Conservation (phyloP, 2,888 invertebrate species). For the Drosophila subquinaria region DNA sequence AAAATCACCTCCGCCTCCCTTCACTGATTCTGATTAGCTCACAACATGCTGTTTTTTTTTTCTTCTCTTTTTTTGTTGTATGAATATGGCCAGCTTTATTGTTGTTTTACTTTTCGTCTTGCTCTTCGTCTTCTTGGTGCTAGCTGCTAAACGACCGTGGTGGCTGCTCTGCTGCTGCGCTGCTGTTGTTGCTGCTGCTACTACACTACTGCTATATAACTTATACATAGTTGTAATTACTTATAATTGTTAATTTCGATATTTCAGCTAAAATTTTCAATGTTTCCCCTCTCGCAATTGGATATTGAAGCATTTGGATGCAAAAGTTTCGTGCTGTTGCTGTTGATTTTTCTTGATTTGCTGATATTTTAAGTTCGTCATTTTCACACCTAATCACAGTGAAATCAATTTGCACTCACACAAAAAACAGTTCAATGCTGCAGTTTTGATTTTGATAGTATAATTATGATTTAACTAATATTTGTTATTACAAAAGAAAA, state of each 20-base stretch:
- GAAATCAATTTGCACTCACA: conserved; percentile 52
- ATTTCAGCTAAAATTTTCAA: conserved; percentile 26
- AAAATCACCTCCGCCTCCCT: conserved; percentile 41
- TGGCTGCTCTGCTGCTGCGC: conserved; percentile 55
- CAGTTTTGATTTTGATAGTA: conserved; percentile 39
- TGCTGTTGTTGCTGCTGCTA: conserved; percentile 31
- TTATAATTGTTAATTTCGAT: conserved; percentile 52
- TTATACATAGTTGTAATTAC: conserved; percentile 58
- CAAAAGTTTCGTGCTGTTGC: conserved; percentile 39
- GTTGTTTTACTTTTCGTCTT: conserved; percentile 64
- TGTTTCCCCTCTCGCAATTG: conserved; percentile 22
- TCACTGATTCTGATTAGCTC: conserved; percentile 69
- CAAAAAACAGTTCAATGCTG: conserved; percentile 31
- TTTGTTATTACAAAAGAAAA: conserved; percentile 61
- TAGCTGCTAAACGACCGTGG: conserved; percentile 61
- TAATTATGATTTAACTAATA: conserved; percentile 56
- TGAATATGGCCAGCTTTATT: conserved; percentile 63
- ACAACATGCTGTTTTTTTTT: conserved; percentile 62
- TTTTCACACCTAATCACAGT: conserved; percentile 47
- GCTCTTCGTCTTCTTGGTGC: conserved; percentile 54
- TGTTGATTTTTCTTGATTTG: conserved; percentile 24
- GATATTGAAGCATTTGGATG: conserved; percentile 47
- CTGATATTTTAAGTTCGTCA: conserved; percentile 47
- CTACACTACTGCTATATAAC: conserved; percentile 33
- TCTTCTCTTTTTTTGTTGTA: conserved; percentile 31